A percentile compares a stretch with the other conserved stretches of the same genome.
These are phyloP conservation scores for Aurelia aurita DNA, from an alignment of 30 jellyfish, hydroid and myxozoan genomes.

Conservation along the genomic window DNA sequence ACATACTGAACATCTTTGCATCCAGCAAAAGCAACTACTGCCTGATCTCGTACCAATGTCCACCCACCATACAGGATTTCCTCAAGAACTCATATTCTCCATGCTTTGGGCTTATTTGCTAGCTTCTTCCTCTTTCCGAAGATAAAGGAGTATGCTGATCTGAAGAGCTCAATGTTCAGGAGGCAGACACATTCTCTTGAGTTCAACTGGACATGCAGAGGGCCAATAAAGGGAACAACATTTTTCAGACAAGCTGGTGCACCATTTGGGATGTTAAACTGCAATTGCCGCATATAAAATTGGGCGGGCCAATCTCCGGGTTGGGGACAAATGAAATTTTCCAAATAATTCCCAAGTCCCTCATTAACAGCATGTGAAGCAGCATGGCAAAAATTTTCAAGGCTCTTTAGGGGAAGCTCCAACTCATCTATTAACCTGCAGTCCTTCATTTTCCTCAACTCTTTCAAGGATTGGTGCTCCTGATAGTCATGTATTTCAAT, in stretches of 20 bases:
- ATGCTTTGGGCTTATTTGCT: slow-evolving; percentile 18
- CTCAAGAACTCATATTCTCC: neutral
- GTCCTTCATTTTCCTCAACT: neutral
- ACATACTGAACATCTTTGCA: slow-evolving; percentile 4
- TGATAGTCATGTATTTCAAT: slow-evolving; percentile 22
- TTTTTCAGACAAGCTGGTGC: too few relatives aligned
- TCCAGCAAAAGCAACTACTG: neutral
- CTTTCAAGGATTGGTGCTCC: neutral
- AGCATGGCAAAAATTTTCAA: neutral
- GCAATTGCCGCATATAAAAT: too few relatives aligned
- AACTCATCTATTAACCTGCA: slow-evolving; percentile 23
- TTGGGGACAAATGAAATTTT: neutral
- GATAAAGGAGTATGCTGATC: neutral
- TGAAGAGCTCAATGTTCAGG: neutral
- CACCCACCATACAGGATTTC: slow-evolving; percentile 20
- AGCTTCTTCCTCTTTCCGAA: slow-evolving; percentile 3
- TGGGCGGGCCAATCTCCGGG: slow-evolving; percentile 66
- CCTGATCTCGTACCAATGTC: slow-evolving; percentile 15
- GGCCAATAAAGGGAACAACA: too few relatives aligned
- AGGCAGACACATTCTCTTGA: slow-evolving; percentile 13
- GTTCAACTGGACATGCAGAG: slow-evolving; percentile 37
- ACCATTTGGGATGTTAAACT: too few relatives aligned
- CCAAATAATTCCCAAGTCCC: neutral
- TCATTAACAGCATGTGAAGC: neutral
- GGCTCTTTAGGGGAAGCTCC: neutral